Conservation (phyloP, 2,888 invertebrate species). For the Perizoma affinitatum region DNA sequence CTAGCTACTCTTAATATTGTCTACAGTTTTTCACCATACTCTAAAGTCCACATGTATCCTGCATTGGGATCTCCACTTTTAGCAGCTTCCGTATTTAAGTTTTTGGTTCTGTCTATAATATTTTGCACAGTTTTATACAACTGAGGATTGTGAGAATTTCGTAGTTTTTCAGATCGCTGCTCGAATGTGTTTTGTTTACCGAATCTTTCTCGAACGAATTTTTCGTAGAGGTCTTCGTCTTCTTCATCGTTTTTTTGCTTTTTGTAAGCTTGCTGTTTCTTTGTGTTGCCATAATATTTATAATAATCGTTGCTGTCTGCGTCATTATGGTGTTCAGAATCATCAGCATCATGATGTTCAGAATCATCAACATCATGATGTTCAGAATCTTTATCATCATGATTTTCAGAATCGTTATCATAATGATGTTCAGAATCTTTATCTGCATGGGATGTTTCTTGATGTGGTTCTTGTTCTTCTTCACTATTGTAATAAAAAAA, state of each 20-base stretch:
- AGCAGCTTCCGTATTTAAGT: constrained; percentile 66
- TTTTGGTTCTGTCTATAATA: constrained; percentile 70
- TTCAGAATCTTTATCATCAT: constrained; percentile 42
- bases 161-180: constrained; percentile 63
- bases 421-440: constrained; percentile 39
- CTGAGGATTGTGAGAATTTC: constrained; percentile 55
- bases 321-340: constrained; percentile 41
- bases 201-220: constrained; percentile 76
- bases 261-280: constrained; percentile 52
- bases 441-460: constrained; percentile 27
- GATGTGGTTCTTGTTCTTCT: constrained; percentile 40
- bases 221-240: constrained; percentile 73
- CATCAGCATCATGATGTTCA: constrained; percentile 43
- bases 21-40: constrained; percentile 73
- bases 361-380: constrained; percentile 42
- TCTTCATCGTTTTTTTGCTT: constrained; percentile 52
- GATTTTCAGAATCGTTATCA: constrained; percentile 41
- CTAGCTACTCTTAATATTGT: constrained; percentile 1
- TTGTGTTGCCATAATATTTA: constrained; percentile 40
- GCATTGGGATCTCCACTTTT: constrained; percentile 75
- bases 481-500: constrained; percentile 52
- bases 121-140: constrained; percentile 63
- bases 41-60: constrained; percentile 80
- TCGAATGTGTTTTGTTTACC: constrained; percentile 67
- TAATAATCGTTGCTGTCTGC: constrained; percentile 37